Base-by-base conservation (phyloP, 2,113 vertebrate species). In the Astur gentilis region DNA sequence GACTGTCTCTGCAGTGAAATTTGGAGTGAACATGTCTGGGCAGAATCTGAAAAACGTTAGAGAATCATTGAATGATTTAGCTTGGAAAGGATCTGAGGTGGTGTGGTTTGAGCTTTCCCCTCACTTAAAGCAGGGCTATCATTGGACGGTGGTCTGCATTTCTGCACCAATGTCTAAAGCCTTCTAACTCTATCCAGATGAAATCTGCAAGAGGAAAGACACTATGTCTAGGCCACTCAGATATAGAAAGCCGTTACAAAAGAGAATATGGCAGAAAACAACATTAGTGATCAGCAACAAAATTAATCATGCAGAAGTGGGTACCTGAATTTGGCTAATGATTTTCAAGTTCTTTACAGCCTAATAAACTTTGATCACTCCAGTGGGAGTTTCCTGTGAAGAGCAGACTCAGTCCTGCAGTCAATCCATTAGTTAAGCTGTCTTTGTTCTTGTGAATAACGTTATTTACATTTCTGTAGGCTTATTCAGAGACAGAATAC, bases 281-380 rank as follows among this genome's bases (percentile, higher is more conserved):
- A 54, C 60, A 78, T 87, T 83, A 89, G 45, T 20, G 47, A 62
- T 84, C 47, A 89, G 25, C 42, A 95, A 13, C 60, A 95, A 93
- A 87, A 34, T 77, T 95, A 60, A 84, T 86, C 29, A 57, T 62
- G 62, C 65, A 81, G 65, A 93, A 91, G 47, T 88, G 83, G 47
- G 65, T 93, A 61, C 47, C 60, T 89, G 67, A 94, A 77, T 95
- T 86, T 50, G 89, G 57, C 29, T 90, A 78, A 95, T 75, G 47
- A 94, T 90, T 97, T 95, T 78, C 44, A 92, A 95, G 60, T 78
- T 47, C 76, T 93, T 96, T 89, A 80, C 32, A 92, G 60, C 11
- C 80, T 90, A 88, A 86, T 92, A 93, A 96, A 94, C 38, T 81
- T 94, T 0, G 2, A 64, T 90, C 54, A 66, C 42, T 89, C 88